Evolutionary conservation across 2,797 vertebrate genomes (phyloP).

Genomic region (Sternotherus odoratus): DNA sequence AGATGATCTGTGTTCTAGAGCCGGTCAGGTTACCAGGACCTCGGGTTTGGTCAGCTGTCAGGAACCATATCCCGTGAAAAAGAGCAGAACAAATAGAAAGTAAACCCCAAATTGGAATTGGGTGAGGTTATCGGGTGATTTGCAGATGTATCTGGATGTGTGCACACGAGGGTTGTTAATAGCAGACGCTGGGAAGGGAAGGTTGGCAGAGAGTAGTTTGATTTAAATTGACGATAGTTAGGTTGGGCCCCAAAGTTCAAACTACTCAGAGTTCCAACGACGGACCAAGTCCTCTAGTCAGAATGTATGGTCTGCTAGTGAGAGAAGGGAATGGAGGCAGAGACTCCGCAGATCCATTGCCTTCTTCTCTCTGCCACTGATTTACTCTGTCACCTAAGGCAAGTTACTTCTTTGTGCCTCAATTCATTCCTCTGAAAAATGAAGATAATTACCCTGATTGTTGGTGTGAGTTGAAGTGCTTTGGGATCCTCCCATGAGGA

Average conservation of each 20-base stretch:
- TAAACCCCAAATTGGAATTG: not conserved
- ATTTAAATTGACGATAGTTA: fast-evolving
- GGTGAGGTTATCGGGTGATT: not conserved
- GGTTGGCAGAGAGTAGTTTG: not conserved
- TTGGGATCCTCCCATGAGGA: not conserved
- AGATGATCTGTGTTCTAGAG: fast-evolving
- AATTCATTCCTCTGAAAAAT: not conserved
- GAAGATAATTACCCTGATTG: not conserved
- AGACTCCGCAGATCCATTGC: not conserved
- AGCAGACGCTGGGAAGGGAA: fast-evolving
- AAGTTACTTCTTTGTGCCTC: not conserved
- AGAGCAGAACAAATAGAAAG: not conserved
- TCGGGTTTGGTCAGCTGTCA: not conserved
- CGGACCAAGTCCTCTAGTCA: not conserved
- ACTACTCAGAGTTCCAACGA: no score
- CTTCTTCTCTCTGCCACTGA: not conserved
- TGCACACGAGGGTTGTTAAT: fast-evolving
- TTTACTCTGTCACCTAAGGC: not conserved
- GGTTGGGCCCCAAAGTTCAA: fast-evolving
- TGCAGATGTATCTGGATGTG: not conserved
- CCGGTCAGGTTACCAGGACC: fast-evolving
- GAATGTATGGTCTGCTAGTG: not conserved
- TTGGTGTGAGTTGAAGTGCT: not conserved
- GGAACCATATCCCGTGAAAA: fast-evolving
- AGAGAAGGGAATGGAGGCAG: not conserved